These are phyloP conservation scores for Periophthalmodon schlosseri DNA, from an alignment of 2,113 vertebrate genomes.

Conservation along the genomic window DNA sequence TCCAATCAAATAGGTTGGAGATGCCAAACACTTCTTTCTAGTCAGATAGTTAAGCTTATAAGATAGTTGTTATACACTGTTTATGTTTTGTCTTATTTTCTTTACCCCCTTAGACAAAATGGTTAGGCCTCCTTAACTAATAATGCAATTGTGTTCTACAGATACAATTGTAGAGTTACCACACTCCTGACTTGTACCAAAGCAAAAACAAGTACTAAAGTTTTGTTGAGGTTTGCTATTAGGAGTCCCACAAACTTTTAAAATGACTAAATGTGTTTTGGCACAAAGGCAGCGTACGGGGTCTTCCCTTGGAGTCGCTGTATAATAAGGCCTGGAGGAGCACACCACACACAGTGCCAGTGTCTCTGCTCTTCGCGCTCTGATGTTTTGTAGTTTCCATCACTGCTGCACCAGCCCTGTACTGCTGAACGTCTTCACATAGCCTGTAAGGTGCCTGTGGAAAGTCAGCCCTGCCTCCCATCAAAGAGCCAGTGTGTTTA, in stretches of 20 bases:
- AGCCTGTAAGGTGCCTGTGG: constrained; percentile 10
- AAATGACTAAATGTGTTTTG: background rate
- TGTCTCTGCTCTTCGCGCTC: background rate
- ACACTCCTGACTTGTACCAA: background rate
- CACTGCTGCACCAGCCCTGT: constrained; percentile 12
- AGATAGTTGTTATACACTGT: too few species aligned
- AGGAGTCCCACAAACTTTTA: background rate
- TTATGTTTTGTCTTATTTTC: too few species aligned
- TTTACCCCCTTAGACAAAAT: too few species aligned
- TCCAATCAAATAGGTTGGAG: too few species aligned
- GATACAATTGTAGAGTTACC: background rate
- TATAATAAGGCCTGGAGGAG: background rate
- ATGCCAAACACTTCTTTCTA: too few species aligned
- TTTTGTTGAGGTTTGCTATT: background rate
- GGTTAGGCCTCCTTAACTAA: too few species aligned
- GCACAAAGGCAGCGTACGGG: background rate
- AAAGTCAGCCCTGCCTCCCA: constrained; percentile 30
- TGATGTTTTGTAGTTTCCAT: background rate
- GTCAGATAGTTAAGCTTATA: too few species aligned
- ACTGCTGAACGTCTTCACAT: constrained; percentile 28
- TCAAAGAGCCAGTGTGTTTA: constrained; percentile 43
- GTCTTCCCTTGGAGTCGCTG: background rate
- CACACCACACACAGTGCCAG: background rate
- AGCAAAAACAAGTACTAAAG: too few species aligned
- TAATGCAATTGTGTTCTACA: too few species aligned